Conservation (phyloP, 37 sponge, comb jelly and placozoan genomes). For the Crambe crambe region DNA sequence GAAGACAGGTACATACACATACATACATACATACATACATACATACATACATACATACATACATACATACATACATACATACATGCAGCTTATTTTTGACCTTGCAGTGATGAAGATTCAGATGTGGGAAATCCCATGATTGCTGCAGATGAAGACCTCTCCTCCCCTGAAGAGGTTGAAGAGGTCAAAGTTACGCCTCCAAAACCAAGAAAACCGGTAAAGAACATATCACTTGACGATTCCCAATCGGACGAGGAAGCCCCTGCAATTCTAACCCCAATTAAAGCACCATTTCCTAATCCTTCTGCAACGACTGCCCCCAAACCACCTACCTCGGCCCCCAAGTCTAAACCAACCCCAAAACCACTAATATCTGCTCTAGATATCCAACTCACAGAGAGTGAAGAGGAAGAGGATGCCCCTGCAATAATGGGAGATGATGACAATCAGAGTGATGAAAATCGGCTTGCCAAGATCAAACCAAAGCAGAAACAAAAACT, state of each 20-base stretch:
- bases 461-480: not conserved
- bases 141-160: conserved; percentile 62
- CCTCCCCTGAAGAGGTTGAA: conserved; percentile 37
- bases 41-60: conserved; percentile 18
- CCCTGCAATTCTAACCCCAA: not conserved
- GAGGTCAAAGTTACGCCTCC: conserved; percentile 3
- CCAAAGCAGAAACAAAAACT: not conserved
- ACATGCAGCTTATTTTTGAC: not conserved
- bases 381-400: conserved; percentile 59
- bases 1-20: not conserved
- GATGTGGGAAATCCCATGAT: conserved; percentile 26
- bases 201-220: not conserved
- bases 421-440: conserved; percentile 19
- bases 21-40: not conserved
- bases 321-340: not conserved
- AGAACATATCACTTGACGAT: not conserved
- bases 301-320: not conserved
- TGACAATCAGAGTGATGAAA: not conserved
- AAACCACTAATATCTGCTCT: conserved; percentile 47
- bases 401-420: conserved; percentile 50
- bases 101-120: conserved; percentile 42
- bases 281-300: not conserved
- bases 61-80: conserved; percentile 7
- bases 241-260: not conserved
- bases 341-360: not conserved